Conservation (phyloP, 2,113 vertebrate genomes). For the Desmodus rotundus region DNA sequence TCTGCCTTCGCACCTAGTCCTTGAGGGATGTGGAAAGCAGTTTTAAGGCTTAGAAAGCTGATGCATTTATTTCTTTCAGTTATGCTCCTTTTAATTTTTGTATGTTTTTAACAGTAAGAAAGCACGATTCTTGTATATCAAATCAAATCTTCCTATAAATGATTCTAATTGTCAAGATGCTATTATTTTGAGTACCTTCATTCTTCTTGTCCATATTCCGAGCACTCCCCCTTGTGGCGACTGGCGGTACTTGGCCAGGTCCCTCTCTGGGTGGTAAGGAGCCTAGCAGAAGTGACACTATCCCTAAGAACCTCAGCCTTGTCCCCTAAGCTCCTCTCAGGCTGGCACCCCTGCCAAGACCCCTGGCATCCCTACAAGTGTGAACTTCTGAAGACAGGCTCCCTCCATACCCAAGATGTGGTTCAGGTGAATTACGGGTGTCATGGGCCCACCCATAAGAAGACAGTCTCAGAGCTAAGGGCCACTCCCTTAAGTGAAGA, state of each 20-base stretch:
- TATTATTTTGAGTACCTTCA: too few species aligned
- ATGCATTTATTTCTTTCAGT: neutral
- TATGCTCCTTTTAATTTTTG: neutral
- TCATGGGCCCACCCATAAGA: too few species aligned
- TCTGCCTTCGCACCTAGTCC: neutral
- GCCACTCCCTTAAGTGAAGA: neutral
- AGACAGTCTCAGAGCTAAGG: neutral
- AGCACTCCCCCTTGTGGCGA: neutral
- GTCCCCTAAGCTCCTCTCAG: neutral
- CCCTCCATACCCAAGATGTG: neutral
- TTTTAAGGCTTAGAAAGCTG: neutral
- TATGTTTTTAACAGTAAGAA: neutral
- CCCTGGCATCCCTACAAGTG: neutral
- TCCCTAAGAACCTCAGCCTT: neutral
- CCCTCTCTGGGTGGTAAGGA: neutral
- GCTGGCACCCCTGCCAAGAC: neutral
- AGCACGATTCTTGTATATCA: neutral
- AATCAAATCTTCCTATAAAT: neutral
- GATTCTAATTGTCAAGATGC: neutral
- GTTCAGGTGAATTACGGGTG: neutral
- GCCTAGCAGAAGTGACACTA: neutral
- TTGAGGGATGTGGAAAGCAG: neutral
- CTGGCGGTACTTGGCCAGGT: neutral
- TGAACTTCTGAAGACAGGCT: neutral
- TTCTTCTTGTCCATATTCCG: neutral